These are phyloP conservation scores for Pangasius krempfi DNA, from an alignment of 2,797 vertebrate species.

Conservation along the genomic window DNA sequence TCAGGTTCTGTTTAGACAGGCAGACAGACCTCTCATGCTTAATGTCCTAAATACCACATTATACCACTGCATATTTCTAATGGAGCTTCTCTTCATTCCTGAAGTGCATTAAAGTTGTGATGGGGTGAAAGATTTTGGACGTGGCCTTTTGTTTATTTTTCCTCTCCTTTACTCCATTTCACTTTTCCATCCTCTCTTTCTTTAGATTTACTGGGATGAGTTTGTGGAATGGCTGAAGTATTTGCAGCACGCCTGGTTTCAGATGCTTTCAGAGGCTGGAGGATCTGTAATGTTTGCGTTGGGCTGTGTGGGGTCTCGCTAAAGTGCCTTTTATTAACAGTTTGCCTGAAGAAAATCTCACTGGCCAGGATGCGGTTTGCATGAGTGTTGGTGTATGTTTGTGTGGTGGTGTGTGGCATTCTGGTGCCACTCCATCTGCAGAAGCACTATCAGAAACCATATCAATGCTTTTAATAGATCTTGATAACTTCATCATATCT, in stretches of 20 bases:
- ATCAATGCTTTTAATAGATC: conserved; percentile 52
- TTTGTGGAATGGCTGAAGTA: conserved; percentile 46
- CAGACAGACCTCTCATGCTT: conserved; percentile 47
- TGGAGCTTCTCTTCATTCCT: conserved; percentile 40
- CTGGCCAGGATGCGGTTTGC: conserved; percentile 25
- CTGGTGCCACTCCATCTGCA: conserved; percentile 45
- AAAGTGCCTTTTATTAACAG: conserved; percentile 61
- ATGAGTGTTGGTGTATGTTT: conserved; percentile 5
- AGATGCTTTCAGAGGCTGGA: conserved; percentile 46
- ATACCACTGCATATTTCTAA: conserved; percentile 34
- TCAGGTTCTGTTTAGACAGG: conserved; percentile 50
- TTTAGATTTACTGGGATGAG: conserved; percentile 24
- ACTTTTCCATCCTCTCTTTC: conserved; percentile 26
- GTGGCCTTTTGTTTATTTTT: conserved; percentile 38
- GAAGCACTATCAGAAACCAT: conserved; percentile 50
- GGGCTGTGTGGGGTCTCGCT: conserved; percentile 55
- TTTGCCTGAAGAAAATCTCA: conserved; percentile 54
- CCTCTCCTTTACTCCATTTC: conserved; percentile 27
- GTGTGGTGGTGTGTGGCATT: conserved; percentile 11
- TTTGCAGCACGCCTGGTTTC: conserved; percentile 37
- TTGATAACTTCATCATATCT: conserved; percentile 51
- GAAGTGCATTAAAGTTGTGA: conserved; percentile 30
- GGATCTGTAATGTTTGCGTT: conserved; percentile 59
- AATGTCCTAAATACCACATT: conserved; percentile 44
- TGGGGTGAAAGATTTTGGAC: conserved; percentile 34